Conservation (phyloP, 2,113 vertebrate species). For the Myotis lucifugus region DNA sequence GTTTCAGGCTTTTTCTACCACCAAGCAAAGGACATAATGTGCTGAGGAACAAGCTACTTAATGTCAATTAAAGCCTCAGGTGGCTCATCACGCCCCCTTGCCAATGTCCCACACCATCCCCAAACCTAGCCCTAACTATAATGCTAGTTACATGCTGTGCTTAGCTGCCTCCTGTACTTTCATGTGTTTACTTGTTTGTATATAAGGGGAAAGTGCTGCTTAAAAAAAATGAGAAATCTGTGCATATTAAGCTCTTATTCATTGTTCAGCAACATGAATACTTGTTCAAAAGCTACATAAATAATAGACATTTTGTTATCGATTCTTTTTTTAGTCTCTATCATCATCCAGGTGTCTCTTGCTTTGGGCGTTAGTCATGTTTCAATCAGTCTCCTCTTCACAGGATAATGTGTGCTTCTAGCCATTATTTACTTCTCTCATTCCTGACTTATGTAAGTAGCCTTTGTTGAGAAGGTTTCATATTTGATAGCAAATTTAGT, state of each 20-base stretch:
- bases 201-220: not conserved
- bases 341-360: not conserved
- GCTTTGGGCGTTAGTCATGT: not conserved
- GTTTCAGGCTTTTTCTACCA: not conserved
- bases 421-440: not conserved
- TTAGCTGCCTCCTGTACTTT: not conserved
- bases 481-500: not conserved
- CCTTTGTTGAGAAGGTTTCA: conserved; percentile 36
- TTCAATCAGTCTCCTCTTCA: not conserved
- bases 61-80: not conserved
- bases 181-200: not conserved
- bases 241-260: not conserved
- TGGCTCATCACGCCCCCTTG: not conserved
- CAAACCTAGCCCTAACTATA: not conserved
- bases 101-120: not conserved
- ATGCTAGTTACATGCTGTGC: not conserved
- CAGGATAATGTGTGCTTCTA: not conserved
- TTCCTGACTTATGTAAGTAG: not conserved
- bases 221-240: conserved; percentile 3
- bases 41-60: not conserved
- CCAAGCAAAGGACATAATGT: not conserved
- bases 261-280: conserved; percentile 10
- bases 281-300: not conserved
- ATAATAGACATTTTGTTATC: not conserved
- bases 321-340: not conserved